Conservation (phyloP, 2,888 invertebrate species). For the Macaria notata region DNA sequence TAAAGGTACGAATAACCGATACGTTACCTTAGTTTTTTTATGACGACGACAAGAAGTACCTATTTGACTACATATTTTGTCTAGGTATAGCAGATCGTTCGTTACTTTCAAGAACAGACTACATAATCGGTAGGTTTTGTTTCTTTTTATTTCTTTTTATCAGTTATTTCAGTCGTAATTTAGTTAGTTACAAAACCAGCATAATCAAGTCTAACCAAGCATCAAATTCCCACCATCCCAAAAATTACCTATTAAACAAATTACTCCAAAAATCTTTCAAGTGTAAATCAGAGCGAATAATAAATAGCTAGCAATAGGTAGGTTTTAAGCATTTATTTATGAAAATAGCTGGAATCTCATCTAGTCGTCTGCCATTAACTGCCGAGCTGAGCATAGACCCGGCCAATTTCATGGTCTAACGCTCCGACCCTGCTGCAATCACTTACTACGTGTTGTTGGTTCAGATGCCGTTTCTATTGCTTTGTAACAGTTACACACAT, state of each 20-base stretch:
- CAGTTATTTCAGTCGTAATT: too few species aligned
- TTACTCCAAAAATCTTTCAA: neutral
- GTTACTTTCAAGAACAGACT: too few species aligned
- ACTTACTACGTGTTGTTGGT: constrained; percentile 49
- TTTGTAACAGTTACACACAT: constrained; percentile 12
- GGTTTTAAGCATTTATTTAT: constrained; percentile 49
- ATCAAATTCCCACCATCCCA: too few species aligned
- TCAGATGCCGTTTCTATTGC: constrained; percentile 37
- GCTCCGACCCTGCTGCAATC: constrained; percentile 64
- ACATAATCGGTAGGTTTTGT: too few species aligned
- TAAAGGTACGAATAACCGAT: too few species aligned
- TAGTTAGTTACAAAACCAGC: too few species aligned
- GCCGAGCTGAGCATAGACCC: constrained; percentile 59
- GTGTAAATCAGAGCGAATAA: constrained; percentile 2
- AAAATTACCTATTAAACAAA: neutral
- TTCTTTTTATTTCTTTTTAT: too few species aligned
- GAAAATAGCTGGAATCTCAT: constrained; percentile 57
- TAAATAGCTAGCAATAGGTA: constrained; percentile 13
- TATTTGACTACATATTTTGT: too few species aligned
- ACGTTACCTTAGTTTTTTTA: too few species aligned
- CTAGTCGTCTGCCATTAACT: constrained; percentile 58
- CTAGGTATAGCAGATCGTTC: too few species aligned
- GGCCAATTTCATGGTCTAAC: constrained; percentile 79
- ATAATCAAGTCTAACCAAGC: too few species aligned
- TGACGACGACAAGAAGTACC: too few species aligned